Evolutionary conservation across 2,888 invertebrate genomes (phyloP), one percentile per base, ranked within the genome.

Genomic region (Loripinus fragilis): DNA sequence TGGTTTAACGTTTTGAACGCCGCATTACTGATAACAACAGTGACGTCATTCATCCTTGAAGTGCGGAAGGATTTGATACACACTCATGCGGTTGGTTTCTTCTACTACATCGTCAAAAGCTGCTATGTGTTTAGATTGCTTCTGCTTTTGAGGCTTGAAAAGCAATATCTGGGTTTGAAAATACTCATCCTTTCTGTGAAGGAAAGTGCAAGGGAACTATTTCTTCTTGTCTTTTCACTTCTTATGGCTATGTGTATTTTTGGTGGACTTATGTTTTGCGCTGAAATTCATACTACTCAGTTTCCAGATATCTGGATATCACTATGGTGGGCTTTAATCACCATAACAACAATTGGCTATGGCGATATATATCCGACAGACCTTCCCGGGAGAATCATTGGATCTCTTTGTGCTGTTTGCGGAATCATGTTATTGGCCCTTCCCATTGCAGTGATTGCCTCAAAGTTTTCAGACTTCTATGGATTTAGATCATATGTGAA

Each of bases 1-100:
- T 67, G 67, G 67, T 67, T 41, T 20, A 67, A 67, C 45, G 23
- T 25, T n/a, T 23, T 67, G 45, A 67, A 67, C 67, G 42, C 28
- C 20, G 12, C 42, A 15, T 45, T 67, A n/a, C 41, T 67, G 2
- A 23, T 7, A 17, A 42, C 67, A 20, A 67, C 45, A 1, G 15
- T 67, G 20, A 20, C 23, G 2, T 20, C 42, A 10, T 38, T 67
- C 35, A 67, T 67, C 12, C 15, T 67, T 41, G 67, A 67, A 42
- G 12, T 67, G 67, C 67, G 67, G 67, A 67, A 67, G 67, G 67
- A 67, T 67, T 20, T 67, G 15, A 67, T 67, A n/a, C 45, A 25
- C 15, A 3, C 41, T 1, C 23, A 41, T 17, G 25, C 41, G 7
- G 28, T 67, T 25, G 67, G 67, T 3, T 15, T 67, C 3, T 45